Percentiles rank a stretch among this genome's conserved stretches.
phyloP scores from a whole-genome alignment of 2,888 invertebrate species.

The Eupelmus urozonus region DNA sequence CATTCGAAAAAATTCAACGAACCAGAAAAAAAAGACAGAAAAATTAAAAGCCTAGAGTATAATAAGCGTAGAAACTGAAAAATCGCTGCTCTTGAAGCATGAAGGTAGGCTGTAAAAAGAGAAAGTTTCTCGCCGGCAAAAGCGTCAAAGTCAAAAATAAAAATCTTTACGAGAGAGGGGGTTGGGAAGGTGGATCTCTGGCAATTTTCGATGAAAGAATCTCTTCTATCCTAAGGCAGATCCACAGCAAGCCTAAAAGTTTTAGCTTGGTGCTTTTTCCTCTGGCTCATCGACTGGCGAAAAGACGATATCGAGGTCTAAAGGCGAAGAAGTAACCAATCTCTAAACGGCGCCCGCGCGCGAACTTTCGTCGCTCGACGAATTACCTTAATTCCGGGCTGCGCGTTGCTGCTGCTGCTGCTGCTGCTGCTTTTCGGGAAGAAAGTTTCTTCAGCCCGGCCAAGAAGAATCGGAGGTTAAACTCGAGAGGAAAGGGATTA shows the following conservation, averaged over 20 bases:
- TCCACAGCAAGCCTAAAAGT: slow-evolving; percentile 10
- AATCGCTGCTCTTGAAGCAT: background rate
- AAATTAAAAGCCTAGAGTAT: background rate
- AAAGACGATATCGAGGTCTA: slow-evolving; percentile 43
- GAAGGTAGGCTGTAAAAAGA: slow-evolving; percentile 4
- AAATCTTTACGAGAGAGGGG: slow-evolving; percentile 41
- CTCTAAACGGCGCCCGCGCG: slow-evolving; percentile 34
- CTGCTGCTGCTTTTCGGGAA: background rate
- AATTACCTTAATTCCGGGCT: slow-evolving; percentile 55
- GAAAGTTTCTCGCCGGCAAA: background rate
- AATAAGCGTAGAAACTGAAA: background rate
- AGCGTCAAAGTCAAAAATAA: slow-evolving; percentile 16
- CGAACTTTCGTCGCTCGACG: slow-evolving; percentile 50
- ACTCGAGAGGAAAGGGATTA: slow-evolving; percentile 48
- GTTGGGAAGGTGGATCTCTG: slow-evolving; percentile 4
- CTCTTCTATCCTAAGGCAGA: background rate
- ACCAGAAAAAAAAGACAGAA: background rate
- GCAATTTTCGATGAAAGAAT: slow-evolving; percentile 22
- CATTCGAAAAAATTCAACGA: background rate
- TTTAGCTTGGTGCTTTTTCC: background rate
- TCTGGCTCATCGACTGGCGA: slow-evolving; percentile 6
- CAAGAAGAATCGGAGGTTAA: slow-evolving; percentile 55
- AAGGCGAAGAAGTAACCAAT: slow-evolving; percentile 48
- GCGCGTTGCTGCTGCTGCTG: slow-evolving; percentile 21
- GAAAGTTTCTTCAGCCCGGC: slow-evolving; percentile 13